phyloP scores from a whole-genome alignment of 1,140 invertebrate genomes.

The Sarcophaga peregrina region DNA sequence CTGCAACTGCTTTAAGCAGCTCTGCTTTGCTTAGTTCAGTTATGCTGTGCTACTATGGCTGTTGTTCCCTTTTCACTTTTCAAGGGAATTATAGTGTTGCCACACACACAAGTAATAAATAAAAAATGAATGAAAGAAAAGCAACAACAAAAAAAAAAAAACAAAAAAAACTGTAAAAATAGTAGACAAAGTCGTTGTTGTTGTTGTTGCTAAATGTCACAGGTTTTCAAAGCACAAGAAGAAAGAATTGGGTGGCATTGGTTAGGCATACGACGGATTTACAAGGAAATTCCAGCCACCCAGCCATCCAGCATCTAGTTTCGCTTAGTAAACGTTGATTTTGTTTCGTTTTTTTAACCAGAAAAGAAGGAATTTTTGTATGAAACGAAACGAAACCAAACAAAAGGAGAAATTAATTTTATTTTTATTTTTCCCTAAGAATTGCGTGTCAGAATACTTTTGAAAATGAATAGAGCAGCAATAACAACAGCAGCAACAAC shows the following conservation, averaged over 20 bases:
- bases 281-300: too few relatives aligned
- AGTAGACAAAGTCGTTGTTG: neutral
- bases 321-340: neutral
- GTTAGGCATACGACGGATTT: neutral
- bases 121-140: neutral
- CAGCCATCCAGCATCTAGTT: neutral
- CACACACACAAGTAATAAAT: neutral
- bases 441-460: slow-evolving; percentile 46
- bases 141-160: too few relatives aligned
- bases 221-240: neutral
- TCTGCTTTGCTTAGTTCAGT: too few relatives aligned
- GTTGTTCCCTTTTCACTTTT: neutral
- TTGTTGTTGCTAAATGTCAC: neutral
- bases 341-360: neutral
- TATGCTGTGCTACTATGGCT: too few relatives aligned
- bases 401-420: slow-evolving; percentile 24
- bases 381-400: neutral
- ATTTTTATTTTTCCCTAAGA: slow-evolving; percentile 49
- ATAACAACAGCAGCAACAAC: too few relatives aligned
- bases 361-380: neutral
- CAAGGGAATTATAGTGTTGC: neutral
- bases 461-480: neutral
- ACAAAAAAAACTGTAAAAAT: too few relatives aligned
- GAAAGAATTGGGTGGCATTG: neutral
- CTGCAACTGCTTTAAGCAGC: too few relatives aligned